These are phyloP conservation scores for Lithophane semibrunnea DNA, from an alignment of 2,888 invertebrate species.

Conservation along the genomic window DNA sequence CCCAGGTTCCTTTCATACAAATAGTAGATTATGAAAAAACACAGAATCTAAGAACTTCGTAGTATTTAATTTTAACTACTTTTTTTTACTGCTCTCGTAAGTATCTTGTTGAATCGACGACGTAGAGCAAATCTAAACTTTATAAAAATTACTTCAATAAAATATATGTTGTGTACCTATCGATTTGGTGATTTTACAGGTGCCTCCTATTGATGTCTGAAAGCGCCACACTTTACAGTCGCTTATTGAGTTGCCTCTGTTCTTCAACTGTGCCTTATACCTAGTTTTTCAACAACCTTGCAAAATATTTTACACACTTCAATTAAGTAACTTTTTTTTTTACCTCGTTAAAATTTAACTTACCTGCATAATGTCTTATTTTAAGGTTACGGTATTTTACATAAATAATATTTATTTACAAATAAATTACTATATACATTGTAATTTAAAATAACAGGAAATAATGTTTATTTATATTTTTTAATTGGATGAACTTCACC, in stretches of 20 bases:
- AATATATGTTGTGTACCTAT: not conserved
- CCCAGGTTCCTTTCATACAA: not conserved
- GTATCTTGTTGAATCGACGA: not conserved
- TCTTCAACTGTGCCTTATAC: not conserved
- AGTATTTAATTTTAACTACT: not conserved
- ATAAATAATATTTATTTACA: not conserved
- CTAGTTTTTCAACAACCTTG: constrained; percentile 19
- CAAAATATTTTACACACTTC: not conserved
- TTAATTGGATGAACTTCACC: constrained; percentile 37
- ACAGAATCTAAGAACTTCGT: not conserved
- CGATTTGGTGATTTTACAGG: not conserved
- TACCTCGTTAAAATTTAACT: not conserved
- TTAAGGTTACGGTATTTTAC: constrained; percentile 3
- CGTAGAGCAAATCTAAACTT: no score
- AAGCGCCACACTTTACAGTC: not conserved
- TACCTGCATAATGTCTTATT: not conserved
- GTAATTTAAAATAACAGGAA: constrained; percentile 6
- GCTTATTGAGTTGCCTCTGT: not conserved
- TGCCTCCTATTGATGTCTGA: not conserved
- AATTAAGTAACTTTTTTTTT: not conserved
- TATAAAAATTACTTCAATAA: not conserved
- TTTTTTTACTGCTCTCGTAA: no score
- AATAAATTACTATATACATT: not conserved
- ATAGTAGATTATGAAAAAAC: not conserved
- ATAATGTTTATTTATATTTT: not conserved